These are phyloP conservation scores for Macrotrachela quadricornifera DNA, from an alignment of 1,140 invertebrate genomes.

Conservation along the genomic window DNA sequence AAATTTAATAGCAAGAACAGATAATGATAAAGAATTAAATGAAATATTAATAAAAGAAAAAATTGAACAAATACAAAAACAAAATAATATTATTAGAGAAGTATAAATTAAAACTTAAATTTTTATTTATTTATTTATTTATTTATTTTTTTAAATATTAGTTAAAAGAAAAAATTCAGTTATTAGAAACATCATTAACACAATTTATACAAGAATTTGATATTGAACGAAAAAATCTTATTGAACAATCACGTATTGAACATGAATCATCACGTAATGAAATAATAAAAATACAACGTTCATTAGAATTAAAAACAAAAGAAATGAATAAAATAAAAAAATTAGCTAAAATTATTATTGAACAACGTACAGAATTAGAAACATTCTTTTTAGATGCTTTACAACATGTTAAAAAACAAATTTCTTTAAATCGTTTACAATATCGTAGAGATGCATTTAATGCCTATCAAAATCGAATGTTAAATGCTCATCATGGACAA, in stretches of 20 bases:
- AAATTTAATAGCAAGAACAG: too few species aligned
- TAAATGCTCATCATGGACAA: conserved; percentile 22
- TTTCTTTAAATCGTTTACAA: conserved; percentile 19
- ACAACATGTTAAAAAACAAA: conserved; percentile 24
- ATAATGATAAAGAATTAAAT: too few species aligned
- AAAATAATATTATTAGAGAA: conserved; percentile 22
- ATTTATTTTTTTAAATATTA: conserved; percentile 9
- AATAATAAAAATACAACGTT: conserved; percentile 22
- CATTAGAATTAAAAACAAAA: conserved; percentile 26
- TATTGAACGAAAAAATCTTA: conserved; percentile 14
- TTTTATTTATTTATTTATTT: not conserved
- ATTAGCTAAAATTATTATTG: conserved; percentile 27
- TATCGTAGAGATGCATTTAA: conserved; percentile 24
- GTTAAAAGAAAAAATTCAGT: conserved; percentile 20
- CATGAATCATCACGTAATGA: conserved; percentile 21
- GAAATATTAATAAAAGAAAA: conserved; percentile 21
- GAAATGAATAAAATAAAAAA: conserved; percentile 29
- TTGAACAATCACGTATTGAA: conserved; percentile 15
- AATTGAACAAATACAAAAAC: conserved; percentile 17
- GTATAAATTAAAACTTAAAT: conserved; percentile 11
- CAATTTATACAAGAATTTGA: conserved; percentile 27
- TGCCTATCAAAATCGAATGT: conserved; percentile 27
- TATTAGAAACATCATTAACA: conserved; percentile 23
- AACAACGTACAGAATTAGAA: conserved; percentile 28
- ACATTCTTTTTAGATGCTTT: conserved; percentile 26